These are phyloP conservation scores for Zoanthus solanderi DNA, from an alignment of 92 coral and sea anemone species.

Conservation along the genomic window DNA sequence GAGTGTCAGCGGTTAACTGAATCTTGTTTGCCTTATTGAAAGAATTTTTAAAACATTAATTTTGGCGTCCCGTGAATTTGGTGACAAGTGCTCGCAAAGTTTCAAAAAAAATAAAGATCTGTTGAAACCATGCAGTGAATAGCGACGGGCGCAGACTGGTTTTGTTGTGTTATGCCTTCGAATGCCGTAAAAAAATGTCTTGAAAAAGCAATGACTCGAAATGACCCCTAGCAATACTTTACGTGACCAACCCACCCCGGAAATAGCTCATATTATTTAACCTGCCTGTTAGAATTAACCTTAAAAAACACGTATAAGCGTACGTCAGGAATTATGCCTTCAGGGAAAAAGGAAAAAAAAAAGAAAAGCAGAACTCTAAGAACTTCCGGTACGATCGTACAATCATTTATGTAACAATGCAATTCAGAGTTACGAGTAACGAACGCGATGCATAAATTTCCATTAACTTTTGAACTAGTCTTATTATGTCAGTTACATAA, in stretches of 20 bases:
- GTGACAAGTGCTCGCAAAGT: not conserved
- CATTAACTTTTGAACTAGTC: too few species aligned
- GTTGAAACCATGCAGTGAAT: not conserved
- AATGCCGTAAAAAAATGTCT: not conserved
- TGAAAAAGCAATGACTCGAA: not conserved
- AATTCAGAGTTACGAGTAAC: too few species aligned
- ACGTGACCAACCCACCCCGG: not conserved
- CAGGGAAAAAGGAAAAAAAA: not conserved
- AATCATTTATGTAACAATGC: too few species aligned
- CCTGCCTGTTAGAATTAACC: not conserved
- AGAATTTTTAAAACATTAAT: too few species aligned
- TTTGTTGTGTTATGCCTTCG: not conserved
- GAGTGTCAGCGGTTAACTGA: too few species aligned
- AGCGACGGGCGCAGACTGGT: not conserved
- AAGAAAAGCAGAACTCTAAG: not conserved
- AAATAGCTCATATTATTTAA: not conserved
- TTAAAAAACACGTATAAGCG: not conserved
- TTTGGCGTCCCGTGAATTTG: not conserved
- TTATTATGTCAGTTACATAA: too few species aligned
- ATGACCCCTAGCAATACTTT: not conserved
- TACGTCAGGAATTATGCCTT: not conserved
- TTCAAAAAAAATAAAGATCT: not conserved
- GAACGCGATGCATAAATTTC: too few species aligned
- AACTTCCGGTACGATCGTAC: not conserved
- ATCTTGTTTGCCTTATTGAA: too few species aligned